Evolutionary conservation across 2,113 vertebrate genomes (phyloP), one percentile per base, ranked within the genome.

Genomic region (Poicephalus gulielmi): DNA sequence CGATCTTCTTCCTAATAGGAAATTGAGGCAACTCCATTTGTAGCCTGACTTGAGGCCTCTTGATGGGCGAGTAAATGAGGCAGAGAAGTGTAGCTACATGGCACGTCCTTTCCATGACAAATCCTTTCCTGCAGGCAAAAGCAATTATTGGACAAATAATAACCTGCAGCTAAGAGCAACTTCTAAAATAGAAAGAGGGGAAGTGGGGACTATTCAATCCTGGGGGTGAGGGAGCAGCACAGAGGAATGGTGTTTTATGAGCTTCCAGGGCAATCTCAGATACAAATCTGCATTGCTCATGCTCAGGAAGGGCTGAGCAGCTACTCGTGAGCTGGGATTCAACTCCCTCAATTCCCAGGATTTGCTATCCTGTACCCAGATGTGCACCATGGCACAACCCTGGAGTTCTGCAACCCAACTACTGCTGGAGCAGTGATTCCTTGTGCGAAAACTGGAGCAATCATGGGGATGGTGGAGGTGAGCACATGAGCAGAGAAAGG

Each of bases 81-180:
- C 49, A 81, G 73, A 80, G 70, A 74, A 94, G 73, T 11, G 62
- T 19, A 67, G 91, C 88, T 59, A 44, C 76, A 44, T 2, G 43
- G 89, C 82, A 92, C 3, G 9, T 76, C 79, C 59, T 81, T 53
- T 19, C 35, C 49, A 5, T 23, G 91, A 83, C 67, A 79, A 92
- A 79, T 17, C 79, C 55, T 82, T 94, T 96, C 91, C 92, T 94
- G 87, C 63, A 77, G 91, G 83, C 71, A 76, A 77, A 84, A 76
- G 77, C 93, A 92, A 95, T 93, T 71, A 91, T 22, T 37, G 43
- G 91, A 31, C 24, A 73, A 91, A 96, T 74, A 90, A 96, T 37
- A 91, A 52, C 64, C 88, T 13, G 59, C 75, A 55, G 83, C 83
- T 50, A 91, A 23, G 33, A 90, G 50, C 74, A 46, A 39, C 92